Evolutionary conservation across 2,113 vertebrate species (phyloP), one percentile per base, ranked within the genome.

Genomic region (Mirza zaza): DNA sequence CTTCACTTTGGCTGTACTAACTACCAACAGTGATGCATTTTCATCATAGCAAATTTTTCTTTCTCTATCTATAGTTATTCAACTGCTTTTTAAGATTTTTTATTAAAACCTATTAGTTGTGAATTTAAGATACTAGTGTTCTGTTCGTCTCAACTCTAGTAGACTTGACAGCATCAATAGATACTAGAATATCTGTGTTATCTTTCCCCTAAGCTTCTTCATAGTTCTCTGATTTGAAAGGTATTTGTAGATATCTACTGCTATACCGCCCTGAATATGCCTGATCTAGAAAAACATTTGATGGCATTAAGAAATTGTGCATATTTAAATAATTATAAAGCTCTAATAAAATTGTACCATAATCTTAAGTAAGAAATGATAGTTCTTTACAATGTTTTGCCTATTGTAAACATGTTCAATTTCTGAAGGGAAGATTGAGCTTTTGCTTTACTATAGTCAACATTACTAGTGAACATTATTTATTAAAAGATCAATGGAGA

Each of bases 381-480:
- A 85, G 20, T 70, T 63, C 36, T 61, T 70, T 70, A 20, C 13
- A 87, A 29, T 45, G 14, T 65, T 76, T 91, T 91, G 52, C 13
- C 67, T 95, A 23, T 48, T 48, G 5, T 42, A 36, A 88, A 87
- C 23, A 57, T 84, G 36, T 90, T 27, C 42, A 65, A 1, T 71
- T 84, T 61, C 14, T 84, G 42, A 88, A 80, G 25, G 15, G 13
- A 90, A 13, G 25, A 86, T 85, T 29, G 82, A 50, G 10, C 32
- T 57, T 94, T 77, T 79, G 32, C 29, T 29, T 85, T 87, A 70
- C 80, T 75, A 50, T 5, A 70, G 29, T 87, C 12, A 93, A 71
- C 20, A 73, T 82, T 94, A 93, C 84, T 86, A 85, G 27, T 82
- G 20, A 91, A 9, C 57, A 91, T 82, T 89, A 92, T 12, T 80